phyloP scores from a whole-genome alignment of 2,113 vertebrate species.

The Delphinapterus leucas region DNA sequence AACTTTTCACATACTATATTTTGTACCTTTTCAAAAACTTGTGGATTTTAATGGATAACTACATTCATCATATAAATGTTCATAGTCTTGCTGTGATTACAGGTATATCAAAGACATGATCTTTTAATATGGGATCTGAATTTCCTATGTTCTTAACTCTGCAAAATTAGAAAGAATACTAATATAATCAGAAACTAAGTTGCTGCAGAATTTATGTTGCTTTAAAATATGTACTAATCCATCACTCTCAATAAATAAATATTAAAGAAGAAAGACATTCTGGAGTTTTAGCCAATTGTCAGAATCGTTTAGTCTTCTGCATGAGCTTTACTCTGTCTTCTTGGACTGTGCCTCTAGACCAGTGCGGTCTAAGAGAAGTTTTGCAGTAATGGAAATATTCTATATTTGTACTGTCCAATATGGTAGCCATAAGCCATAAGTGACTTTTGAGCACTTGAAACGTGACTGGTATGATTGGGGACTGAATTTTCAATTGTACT shows the following conservation, averaged over 20 bases:
- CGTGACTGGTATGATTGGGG: not conserved
- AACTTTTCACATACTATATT: not conserved
- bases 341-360: not conserved
- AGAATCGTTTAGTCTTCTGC: not conserved
- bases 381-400: not conserved
- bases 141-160: not conserved
- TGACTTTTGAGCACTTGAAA: not conserved
- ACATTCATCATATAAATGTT: not conserved
- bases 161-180: not conserved
- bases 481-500: not conserved
- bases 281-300: not conserved
- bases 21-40: not conserved
- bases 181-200: not conserved
- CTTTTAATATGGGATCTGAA: not conserved
- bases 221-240: not conserved
- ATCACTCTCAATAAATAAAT: not conserved
- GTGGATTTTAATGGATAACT: not conserved
- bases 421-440: not conserved
- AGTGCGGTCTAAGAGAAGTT: not conserved
- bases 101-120: not conserved
- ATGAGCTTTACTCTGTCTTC: not conserved
- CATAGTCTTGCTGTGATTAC: not conserved
- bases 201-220: not conserved
- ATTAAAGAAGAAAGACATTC: not conserved
- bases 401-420: not conserved